Evolutionary conservation across 2,888 invertebrate genomes (phyloP).

Genomic region (Steinernema scapterisci): DNA sequence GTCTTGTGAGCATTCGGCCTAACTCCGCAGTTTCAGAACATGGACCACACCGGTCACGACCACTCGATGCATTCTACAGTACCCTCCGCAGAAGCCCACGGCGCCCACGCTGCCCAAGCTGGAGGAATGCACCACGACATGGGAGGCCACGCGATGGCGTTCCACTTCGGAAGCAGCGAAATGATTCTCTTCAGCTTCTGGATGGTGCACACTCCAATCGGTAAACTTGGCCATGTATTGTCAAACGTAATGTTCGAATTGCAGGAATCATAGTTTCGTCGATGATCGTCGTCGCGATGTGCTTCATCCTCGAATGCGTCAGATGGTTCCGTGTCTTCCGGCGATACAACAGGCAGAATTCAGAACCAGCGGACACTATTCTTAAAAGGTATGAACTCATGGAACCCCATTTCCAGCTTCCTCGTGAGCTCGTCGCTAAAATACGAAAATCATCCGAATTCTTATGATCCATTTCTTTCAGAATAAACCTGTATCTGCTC

Average conservation of each 20-base stretch:
- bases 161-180: conserved; percentile 52
- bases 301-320: conserved; percentile 56
- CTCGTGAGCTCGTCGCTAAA: too few species aligned
- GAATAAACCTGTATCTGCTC: conserved; percentile 37
- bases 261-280: conserved; percentile 59
- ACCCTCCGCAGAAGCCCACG: neutral
- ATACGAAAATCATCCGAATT: neutral
- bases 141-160: conserved; percentile 41
- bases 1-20: too few species aligned
- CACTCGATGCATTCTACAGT: neutral
- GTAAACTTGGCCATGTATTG: conserved; percentile 35
- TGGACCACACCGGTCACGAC: neutral
- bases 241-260: too few species aligned
- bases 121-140: neutral
- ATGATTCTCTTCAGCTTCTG: conserved; percentile 63
- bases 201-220: conserved; percentile 50
- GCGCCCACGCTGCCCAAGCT: too few species aligned
- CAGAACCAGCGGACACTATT: neutral
- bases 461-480: conserved; percentile 1
- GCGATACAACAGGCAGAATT: conserved; percentile 22
- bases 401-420: too few species aligned
- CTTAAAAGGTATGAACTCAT: conserved; percentile 21
- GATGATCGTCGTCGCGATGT: conserved; percentile 51
- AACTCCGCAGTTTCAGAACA: neutral
- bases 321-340: conserved; percentile 56